phyloP scores from a whole-genome alignment of 2,113 vertebrate genomes.

The Stercorarius parasiticus region DNA sequence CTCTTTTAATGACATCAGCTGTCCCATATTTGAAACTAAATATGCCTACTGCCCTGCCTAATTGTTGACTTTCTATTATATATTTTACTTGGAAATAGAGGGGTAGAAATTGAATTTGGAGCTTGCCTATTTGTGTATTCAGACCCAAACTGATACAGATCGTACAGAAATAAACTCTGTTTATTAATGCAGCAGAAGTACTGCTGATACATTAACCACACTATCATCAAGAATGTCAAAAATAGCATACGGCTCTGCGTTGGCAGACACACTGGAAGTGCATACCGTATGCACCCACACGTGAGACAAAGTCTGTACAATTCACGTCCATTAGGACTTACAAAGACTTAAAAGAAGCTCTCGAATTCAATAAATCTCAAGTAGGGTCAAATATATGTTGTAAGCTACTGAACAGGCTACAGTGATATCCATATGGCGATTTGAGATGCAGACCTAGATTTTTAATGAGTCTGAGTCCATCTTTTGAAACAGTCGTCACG shows the following conservation, averaged over 20 bases:
- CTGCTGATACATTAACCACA: neutral
- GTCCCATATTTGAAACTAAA: neutral
- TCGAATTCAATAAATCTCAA: neutral
- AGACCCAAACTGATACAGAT: neutral
- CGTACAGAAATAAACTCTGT: neutral
- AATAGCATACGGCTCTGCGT: neutral
- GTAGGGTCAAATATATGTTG: neutral
- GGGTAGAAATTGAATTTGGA: neutral
- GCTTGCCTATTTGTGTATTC: neutral
- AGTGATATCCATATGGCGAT: neutral
- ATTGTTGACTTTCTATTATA: conserved; percentile 20
- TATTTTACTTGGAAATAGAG: neutral
- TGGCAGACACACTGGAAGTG: neutral
- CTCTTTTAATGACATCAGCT: neutral
- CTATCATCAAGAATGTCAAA: neutral
- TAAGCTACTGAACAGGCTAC: neutral
- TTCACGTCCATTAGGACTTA: neutral
- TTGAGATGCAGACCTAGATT: neutral
- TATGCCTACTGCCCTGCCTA: neutral
- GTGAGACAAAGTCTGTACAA: neutral
- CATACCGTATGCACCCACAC: neutral
- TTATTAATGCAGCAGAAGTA: conserved; percentile 1
- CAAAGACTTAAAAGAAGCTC: neutral
- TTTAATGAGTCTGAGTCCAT: neutral
- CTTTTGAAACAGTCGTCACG: neutral